These are phyloP conservation scores for Sebastes goodei DNA, from an alignment of 2,797 vertebrate species.

Conservation along the genomic window DNA sequence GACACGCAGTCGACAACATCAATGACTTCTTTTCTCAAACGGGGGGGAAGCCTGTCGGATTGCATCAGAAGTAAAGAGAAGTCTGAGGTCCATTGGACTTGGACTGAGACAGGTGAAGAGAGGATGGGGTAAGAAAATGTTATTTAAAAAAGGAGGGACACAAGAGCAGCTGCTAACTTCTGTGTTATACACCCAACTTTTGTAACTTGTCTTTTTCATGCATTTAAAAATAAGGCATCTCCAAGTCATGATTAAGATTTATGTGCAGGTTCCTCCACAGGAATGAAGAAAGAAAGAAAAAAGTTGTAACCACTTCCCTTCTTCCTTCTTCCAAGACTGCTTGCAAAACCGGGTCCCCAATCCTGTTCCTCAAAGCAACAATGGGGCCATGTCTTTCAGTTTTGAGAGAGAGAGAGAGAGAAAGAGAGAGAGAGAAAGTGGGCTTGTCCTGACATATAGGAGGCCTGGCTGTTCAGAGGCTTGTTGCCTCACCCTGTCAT, in stretches of 20 bases:
- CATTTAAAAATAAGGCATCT: neutral
- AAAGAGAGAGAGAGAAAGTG: neutral
- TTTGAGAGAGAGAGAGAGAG: neutral
- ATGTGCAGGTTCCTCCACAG: constrained; percentile 36
- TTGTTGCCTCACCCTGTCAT: constrained; percentile 42
- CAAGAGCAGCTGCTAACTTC: neutral
- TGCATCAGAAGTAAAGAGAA: constrained; percentile 72
- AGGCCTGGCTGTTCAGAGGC: constrained; percentile 53
- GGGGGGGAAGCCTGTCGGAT: constrained; percentile 74
- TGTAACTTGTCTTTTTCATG: neutral
- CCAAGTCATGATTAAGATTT: constrained; percentile 22
- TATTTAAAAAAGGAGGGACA: constrained; percentile 10
- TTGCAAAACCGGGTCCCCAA: constrained; percentile 61
- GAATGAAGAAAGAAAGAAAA: constrained; percentile 21
- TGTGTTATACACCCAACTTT: constrained; percentile 3
- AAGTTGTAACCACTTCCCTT: constrained; percentile 60
- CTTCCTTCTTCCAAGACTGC: constrained; percentile 56
- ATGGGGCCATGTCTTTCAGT: constrained; percentile 29
- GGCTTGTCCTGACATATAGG: constrained; percentile 58
- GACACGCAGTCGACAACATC: constrained; percentile 85
- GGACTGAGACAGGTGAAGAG: constrained; percentile 42
- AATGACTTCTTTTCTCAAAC: constrained; percentile 78
- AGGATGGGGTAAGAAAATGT: constrained; percentile 10
- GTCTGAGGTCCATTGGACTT: constrained; percentile 51
- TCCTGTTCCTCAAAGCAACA: constrained; percentile 71